Evolutionary conservation across 2,113 vertebrate species (phyloP).

Genomic region (Spheniscus mendiculus): DNA sequence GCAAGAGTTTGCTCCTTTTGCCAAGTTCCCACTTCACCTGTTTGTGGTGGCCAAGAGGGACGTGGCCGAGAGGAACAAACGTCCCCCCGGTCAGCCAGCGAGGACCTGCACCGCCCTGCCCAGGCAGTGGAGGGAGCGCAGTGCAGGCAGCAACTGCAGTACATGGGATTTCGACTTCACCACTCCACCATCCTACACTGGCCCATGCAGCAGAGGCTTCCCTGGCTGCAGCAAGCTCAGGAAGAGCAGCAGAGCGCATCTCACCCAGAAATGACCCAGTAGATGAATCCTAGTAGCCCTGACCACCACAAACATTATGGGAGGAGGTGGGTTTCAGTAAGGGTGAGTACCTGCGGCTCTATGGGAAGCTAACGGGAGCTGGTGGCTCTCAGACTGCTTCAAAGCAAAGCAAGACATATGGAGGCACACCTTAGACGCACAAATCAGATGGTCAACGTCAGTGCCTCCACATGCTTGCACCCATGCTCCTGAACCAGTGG

Average conservation of each 20-base stretch:
- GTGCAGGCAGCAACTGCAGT: background rate
- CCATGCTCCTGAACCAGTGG: background rate
- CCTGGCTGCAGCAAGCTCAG: background rate
- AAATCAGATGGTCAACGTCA: background rate
- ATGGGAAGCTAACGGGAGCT: background rate
- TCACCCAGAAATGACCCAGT: background rate
- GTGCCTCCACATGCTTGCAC: background rate
- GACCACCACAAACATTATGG: fast-evolving
- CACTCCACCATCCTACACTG: too few relatives aligned
- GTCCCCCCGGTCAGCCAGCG: fast-evolving
- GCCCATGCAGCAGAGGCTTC: fast-evolving
- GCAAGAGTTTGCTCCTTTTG: background rate
- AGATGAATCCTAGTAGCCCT: background rate
- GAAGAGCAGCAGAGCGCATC: background rate
- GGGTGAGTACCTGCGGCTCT: background rate
- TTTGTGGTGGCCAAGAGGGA: background rate
- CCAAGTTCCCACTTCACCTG: background rate
- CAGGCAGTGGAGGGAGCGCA: too few relatives aligned
- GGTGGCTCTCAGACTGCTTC: background rate
- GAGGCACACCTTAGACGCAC: background rate
- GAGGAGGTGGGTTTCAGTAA: background rate
- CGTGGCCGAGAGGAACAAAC: background rate
- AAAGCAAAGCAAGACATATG: background rate
- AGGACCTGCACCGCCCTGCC: background rate
- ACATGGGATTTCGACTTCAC: fast-evolving